phyloP scores from a whole-genome alignment of 2,113 vertebrate genomes.

The Myrmecobius fasciatus region DNA sequence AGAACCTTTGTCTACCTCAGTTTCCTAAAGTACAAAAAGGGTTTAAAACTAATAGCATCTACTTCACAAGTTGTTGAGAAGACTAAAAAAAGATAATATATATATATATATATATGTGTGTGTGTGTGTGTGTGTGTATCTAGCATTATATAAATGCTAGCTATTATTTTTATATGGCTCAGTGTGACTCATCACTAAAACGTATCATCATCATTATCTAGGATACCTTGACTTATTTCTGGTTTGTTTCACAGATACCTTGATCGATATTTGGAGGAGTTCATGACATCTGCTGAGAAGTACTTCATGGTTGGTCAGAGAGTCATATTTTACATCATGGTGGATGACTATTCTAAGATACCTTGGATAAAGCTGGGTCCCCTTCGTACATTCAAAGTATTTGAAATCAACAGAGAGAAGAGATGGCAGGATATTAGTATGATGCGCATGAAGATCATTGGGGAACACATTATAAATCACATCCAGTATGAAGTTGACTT shows the following conservation, averaged over 20 bases:
- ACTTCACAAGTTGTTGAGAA: background rate
- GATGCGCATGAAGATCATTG: constrained; percentile 80
- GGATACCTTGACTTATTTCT: background rate
- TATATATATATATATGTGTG: too few species aligned
- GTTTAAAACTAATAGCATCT: background rate
- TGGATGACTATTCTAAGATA: constrained; percentile 74
- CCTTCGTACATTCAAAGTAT: constrained; percentile 68
- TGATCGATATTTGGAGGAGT: constrained; percentile 78
- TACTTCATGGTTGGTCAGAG: constrained; percentile 81
- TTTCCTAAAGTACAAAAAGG: background rate
- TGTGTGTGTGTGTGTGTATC: too few species aligned
- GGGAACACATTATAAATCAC: constrained; percentile 67
- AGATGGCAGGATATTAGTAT: constrained; percentile 83
- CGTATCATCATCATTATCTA: background rate
- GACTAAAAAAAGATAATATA: background rate
- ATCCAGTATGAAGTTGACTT: constrained; percentile 78
- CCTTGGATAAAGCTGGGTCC: constrained; percentile 67
- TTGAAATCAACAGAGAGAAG: constrained; percentile 62
- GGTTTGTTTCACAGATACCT: constrained; percentile 70
- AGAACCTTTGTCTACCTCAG: background rate
- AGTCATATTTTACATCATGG: constrained; percentile 81
- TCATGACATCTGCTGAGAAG: constrained; percentile 76
- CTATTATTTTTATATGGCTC: background rate
- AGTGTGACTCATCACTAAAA: background rate
- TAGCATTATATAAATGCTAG: background rate